These are phyloP conservation scores for Halictus rubicundus DNA, from an alignment of 1,140 invertebrate species.

Conservation along the genomic window DNA sequence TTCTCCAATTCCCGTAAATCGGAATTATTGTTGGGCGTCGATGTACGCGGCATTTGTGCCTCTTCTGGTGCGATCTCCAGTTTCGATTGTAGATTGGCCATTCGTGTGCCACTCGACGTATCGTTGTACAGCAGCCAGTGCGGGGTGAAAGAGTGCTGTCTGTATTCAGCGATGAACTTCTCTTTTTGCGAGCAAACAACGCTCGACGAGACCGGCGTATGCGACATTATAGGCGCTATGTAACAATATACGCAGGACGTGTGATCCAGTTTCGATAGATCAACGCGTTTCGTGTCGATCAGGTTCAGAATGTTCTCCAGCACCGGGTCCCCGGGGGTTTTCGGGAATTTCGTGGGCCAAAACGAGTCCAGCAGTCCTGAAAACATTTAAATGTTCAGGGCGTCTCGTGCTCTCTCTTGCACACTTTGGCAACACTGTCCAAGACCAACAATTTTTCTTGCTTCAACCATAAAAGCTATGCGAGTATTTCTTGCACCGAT, in stretches of 20 bases:
- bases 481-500: too few species aligned
- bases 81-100: slow-evolving; percentile 51
- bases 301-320: slow-evolving; percentile 71
- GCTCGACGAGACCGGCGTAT: slow-evolving; percentile 34
- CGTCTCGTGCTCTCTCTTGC: background rate
- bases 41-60: background rate
- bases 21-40: slow-evolving; percentile 14
- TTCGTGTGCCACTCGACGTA: slow-evolving; percentile 60
- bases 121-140: slow-evolving; percentile 68
- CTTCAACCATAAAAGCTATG: too few species aligned
- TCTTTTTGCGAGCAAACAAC: slow-evolving; percentile 50
- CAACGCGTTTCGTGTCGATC: slow-evolving; percentile 49
- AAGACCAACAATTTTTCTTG: too few species aligned
- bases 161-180: slow-evolving; percentile 59
- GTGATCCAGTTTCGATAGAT: slow-evolving; percentile 69
- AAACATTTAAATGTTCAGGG: slow-evolving; percentile 31
- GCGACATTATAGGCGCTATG: slow-evolving; percentile 65
- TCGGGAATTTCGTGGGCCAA: slow-evolving; percentile 62
- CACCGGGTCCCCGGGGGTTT: slow-evolving; percentile 29
- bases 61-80: background rate
- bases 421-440: background rate
- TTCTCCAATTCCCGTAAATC: slow-evolving; percentile 34
- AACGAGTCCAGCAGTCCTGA: slow-evolving; percentile 61
- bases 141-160: slow-evolving; percentile 65
- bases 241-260: slow-evolving; percentile 73